phyloP scores from a whole-genome alignment of 2,113 vertebrate species.

The Pseudorectes ferrugineus region DNA sequence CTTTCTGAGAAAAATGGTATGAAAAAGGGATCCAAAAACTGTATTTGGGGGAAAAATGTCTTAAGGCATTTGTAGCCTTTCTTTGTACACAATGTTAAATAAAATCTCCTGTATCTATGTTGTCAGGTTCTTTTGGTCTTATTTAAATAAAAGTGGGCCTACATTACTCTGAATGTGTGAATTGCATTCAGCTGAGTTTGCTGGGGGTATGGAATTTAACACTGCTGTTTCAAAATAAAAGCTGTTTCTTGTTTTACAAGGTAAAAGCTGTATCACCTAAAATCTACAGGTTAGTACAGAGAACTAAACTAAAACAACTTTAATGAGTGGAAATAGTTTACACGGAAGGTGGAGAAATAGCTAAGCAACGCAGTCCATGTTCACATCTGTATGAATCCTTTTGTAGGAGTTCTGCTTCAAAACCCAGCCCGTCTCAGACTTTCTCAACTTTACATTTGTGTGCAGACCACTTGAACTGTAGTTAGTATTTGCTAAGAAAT shows the following conservation, averaged over 20 bases:
- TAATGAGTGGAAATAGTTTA: not conserved
- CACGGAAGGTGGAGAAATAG: not conserved
- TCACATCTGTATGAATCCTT: not conserved
- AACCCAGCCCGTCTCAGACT: not conserved
- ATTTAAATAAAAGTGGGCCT: not conserved
- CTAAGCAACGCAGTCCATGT: not conserved
- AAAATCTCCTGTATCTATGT: conserved; percentile 70
- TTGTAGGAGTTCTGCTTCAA: not conserved
- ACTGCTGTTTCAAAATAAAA: not conserved
- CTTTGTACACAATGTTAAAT: conserved; percentile 79
- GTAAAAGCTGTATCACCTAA: not conserved
- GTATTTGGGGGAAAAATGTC: conserved; percentile 38
- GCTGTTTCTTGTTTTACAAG: not conserved
- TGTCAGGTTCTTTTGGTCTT: conserved; percentile 11
- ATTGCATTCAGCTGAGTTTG: not conserved
- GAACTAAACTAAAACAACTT: not conserved
- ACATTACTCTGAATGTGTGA: not conserved
- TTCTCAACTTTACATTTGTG: not conserved
- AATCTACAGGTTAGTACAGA: not conserved
- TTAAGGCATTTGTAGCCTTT: conserved; percentile 71
- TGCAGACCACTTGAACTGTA: not conserved
- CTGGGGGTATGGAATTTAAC: not conserved
- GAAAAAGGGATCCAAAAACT: conserved; percentile 63
- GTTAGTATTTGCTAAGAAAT: not conserved
- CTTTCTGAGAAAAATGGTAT: conserved; percentile 57